These are phyloP conservation scores for Aptenodytes forsteri DNA, from an alignment of 2,113 vertebrate species.

Conservation along the genomic window DNA sequence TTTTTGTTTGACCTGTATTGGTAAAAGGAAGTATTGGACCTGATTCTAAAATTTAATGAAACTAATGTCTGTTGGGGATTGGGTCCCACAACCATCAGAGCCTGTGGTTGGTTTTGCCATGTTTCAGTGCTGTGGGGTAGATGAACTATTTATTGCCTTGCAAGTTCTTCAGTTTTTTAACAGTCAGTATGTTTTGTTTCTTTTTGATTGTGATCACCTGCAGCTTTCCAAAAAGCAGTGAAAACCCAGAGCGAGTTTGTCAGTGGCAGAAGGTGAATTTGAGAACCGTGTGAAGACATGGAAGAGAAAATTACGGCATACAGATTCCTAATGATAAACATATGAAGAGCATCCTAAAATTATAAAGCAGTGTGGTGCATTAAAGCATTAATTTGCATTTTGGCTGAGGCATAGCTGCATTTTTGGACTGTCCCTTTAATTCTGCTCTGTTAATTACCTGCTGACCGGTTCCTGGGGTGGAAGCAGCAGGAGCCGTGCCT, in stretches of 20 bases:
- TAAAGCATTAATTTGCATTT: constrained; percentile 38
- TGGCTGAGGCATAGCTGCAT: constrained; percentile 8
- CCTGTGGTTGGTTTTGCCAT: neutral
- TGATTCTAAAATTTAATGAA: neutral
- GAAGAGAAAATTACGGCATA: neutral
- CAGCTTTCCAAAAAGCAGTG: neutral
- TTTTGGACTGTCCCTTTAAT: constrained; percentile 48
- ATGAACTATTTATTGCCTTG: neutral
- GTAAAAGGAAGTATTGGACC: neutral
- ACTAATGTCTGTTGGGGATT: neutral
- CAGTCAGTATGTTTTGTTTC: neutral
- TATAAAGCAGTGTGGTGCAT: constrained; percentile 8
- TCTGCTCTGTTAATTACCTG: constrained; percentile 42
- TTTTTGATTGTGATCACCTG: neutral
- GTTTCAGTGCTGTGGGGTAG: neutral
- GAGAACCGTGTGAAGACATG: neutral
- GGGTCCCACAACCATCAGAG: neutral
- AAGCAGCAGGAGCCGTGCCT: constrained; percentile 16
- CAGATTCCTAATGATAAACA: constrained; percentile 13
- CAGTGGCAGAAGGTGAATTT: neutral
- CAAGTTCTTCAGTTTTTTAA: neutral
- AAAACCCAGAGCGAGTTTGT: neutral
- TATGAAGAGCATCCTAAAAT: constrained; percentile 16
- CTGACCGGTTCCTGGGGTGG: neutral
- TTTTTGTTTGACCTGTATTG: neutral